phyloP scores from a whole-genome alignment of 2,797 vertebrate genomes.

The Anguilla anguilla region DNA sequence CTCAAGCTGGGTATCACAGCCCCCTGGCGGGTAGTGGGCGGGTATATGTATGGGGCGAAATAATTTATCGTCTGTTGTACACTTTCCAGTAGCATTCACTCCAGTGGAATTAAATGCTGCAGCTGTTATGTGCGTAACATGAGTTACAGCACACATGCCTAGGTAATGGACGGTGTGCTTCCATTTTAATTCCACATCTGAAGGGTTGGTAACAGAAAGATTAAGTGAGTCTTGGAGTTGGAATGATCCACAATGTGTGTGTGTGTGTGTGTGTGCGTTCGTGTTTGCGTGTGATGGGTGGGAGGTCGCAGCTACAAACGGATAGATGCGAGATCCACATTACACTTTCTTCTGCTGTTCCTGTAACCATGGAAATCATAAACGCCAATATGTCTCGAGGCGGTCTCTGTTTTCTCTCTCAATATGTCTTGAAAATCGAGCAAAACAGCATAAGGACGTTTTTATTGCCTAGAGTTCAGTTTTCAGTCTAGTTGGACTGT shows the following conservation, averaged over 20 bases:
- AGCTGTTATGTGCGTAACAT: not conserved
- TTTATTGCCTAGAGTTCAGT: not conserved
- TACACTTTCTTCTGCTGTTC: not conserved
- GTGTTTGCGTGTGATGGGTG: not conserved
- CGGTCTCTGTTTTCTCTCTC: not conserved
- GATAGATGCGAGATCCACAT: not conserved
- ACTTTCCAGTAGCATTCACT: not conserved
- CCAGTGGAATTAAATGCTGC: not conserved
- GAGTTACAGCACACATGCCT: not conserved
- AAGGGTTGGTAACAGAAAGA: not conserved
- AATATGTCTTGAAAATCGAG: not conserved
- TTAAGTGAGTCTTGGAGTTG: not conserved
- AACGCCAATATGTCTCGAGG: not conserved
- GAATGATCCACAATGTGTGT: not conserved
- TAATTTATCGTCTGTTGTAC: not conserved
- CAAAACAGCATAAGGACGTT: not conserved
- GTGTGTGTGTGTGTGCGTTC: not conserved
- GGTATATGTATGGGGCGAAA: not conserved
- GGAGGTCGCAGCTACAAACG: not conserved
- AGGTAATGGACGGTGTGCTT: not conserved
- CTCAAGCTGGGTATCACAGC: not conserved
- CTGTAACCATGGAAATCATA: constrained; percentile 3
- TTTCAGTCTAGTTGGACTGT: not conserved
- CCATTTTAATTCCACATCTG: not conserved
- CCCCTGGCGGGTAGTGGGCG: too few species aligned